Base-by-base conservation (phyloP, 2,888 invertebrate genomes). In the Corbicula japonica region DNA sequence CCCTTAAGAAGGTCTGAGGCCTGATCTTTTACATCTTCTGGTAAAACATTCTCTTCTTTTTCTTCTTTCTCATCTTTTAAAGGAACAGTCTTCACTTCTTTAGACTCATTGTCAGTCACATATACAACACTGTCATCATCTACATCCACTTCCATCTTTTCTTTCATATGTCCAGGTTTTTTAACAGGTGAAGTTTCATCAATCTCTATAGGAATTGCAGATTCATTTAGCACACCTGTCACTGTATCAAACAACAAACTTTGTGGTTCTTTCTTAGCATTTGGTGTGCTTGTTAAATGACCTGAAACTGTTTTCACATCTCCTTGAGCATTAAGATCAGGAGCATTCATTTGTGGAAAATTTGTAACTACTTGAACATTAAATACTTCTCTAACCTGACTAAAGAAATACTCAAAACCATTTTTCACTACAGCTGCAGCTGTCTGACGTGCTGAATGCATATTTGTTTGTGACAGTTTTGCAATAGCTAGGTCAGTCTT, bases 401-500 rank as follows among this genome's bases (percentile, higher is more conserved):
- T 78, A 35, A 87, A 76, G 68, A 85, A 86, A 4, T 74, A 23
- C 21, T 79, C 80, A 18, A 87, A 61, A 34, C 86, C 83, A 68
- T 65, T 79, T 54, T 73, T 80, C 35, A 87, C 44, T 46, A 71
- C 71, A 28, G n/a, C 46, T 6, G 69, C 52, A 18, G 84, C 87
- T 21, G 69, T 73, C 12, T 63, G 68, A 30, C 79, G 71, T 18
- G 79, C 80, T 15, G 82, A 52, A 26, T 62, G 69, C 56, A 75
- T 58, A 35, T 79, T 81, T 26, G 61, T 30, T n/a, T 69, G 62
- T 12, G 83, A 74, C 28, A 83, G 30, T 41, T 73, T 80, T 15
- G 80, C 83, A 35, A 83, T 83, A 12, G 80, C 76, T 38, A 83
- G 44, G 46, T 83, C 83, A 30, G 80, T 79, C 54, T 84, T 84